These are phyloP conservation scores for Serrognathus titanus DNA, from an alignment of 2,888 invertebrate species.

Conservation along the genomic window DNA sequence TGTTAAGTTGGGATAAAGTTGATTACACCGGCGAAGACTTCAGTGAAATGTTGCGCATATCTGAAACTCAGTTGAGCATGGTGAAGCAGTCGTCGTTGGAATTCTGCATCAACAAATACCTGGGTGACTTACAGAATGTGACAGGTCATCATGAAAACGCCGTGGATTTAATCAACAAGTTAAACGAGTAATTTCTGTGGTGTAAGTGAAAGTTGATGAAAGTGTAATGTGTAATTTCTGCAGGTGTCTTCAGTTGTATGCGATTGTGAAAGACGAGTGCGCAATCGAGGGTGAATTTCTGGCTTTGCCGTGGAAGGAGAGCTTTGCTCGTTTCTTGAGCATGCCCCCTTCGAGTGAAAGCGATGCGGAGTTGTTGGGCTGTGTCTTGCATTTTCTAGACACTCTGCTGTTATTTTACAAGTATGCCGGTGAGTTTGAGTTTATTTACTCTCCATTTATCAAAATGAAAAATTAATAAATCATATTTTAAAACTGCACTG, in stretches of 20 bases:
- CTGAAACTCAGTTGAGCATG: conserved; percentile 49
- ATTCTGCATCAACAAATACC: conserved; percentile 53
- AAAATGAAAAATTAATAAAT: no score
- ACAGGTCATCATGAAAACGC: conserved; percentile 58
- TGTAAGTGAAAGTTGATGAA: not conserved
- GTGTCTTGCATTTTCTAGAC: conserved; percentile 44
- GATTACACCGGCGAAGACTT: conserved; percentile 32
- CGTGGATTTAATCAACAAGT: conserved; percentile 52
- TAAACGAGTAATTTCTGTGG: conserved; percentile 53
- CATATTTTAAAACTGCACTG: no score
- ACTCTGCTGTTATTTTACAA: conserved; percentile 38
- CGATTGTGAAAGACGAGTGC: conserved; percentile 37
- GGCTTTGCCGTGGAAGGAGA: conserved; percentile 60
- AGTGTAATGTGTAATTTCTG: not conserved
- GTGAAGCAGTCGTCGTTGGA: conserved; percentile 55
- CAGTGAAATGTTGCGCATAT: conserved; percentile 38
- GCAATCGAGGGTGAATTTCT: conserved; percentile 36
- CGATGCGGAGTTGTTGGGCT: conserved; percentile 58
- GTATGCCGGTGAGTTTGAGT: conserved; percentile 19
- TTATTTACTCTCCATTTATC: not conserved
- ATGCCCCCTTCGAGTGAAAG: conserved; percentile 63
- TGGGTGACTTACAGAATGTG: conserved; percentile 62
- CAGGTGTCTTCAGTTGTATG: conserved; percentile 51
- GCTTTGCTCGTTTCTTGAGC: conserved; percentile 59
- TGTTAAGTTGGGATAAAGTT: conserved; percentile 38